These are phyloP conservation scores for Bergia puertoricense DNA, from an alignment of 92 coral and sea anemone genomes.

Conservation along the genomic window DNA sequence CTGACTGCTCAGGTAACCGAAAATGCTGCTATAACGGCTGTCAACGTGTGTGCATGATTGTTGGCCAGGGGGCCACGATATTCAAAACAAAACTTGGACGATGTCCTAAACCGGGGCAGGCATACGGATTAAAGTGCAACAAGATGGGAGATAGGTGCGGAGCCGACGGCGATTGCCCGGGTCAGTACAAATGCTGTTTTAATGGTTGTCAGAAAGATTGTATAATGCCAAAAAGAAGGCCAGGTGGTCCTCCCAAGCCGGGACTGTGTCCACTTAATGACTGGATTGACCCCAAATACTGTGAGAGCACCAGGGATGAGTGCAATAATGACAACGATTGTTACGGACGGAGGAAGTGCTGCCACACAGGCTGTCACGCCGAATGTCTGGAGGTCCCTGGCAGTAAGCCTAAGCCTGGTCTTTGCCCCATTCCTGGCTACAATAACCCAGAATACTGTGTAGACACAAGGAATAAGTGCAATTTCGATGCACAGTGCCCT, in stretches of 20 bases:
- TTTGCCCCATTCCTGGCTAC: constrained; percentile 61
- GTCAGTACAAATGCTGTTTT: constrained; percentile 70
- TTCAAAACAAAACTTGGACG: constrained; percentile 17
- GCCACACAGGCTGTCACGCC: constrained; percentile 62
- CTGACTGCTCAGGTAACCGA: constrained; percentile 49
- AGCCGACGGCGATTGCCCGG: constrained; percentile 73
- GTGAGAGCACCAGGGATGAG: constrained; percentile 59
- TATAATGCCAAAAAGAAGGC: constrained; percentile 37
- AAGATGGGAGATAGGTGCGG: constrained; percentile 68
- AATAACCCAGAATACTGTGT: constrained; percentile 26
- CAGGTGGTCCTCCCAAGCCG: constrained; percentile 59
- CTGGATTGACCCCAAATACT: constrained; percentile 47
- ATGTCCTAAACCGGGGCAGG: constrained; percentile 51
- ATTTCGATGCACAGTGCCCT: constrained; percentile 63
- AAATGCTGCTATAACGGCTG: constrained; percentile 83
- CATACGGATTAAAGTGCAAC: constrained; percentile 47
- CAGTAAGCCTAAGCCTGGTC: constrained; percentile 69
- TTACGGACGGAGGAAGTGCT: constrained; percentile 67
- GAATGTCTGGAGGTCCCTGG: constrained; percentile 69
- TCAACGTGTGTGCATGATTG: constrained; percentile 65
- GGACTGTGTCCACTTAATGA: constrained; percentile 71
- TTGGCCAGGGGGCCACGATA: constrained; percentile 33
- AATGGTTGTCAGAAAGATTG: constrained; percentile 83
- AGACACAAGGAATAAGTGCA: constrained; percentile 50
- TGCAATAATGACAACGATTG: constrained; percentile 71